These are phyloP conservation scores for Lipophrys pholis DNA, from an alignment of 2,113 vertebrate genomes.

Conservation along the genomic window DNA sequence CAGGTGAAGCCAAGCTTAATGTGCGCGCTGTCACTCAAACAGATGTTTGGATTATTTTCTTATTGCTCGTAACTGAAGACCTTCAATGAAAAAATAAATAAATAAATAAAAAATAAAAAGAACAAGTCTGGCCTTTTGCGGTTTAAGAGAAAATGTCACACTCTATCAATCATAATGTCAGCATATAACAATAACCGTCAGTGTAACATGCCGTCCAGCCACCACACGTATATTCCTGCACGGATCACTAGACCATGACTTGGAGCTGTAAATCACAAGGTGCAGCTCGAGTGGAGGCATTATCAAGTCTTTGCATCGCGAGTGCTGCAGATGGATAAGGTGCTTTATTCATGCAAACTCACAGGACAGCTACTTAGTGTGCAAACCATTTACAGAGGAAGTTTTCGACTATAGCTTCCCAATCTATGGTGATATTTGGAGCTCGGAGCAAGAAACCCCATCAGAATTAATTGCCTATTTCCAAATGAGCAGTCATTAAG, in stretches of 20 bases:
- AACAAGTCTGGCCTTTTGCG: conserved; percentile 3
- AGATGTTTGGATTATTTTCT: neutral
- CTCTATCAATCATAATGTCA: conserved; percentile 41
- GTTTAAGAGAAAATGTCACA: conserved; percentile 5
- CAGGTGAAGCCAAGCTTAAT: neutral
- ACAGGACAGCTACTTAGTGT: conserved; percentile 32
- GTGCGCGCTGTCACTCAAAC: neutral
- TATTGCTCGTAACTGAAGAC: neutral
- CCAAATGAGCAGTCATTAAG: conserved; percentile 55
- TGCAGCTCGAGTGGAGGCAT: conserved; percentile 39
- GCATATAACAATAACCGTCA: conserved; percentile 38
- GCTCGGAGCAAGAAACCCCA: conserved; percentile 31
- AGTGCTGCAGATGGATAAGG: conserved; percentile 45
- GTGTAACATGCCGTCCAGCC: conserved; percentile 15
- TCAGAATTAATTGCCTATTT: conserved; percentile 35
- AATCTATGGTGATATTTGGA: conserved; percentile 10
- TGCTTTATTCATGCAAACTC: conserved; percentile 34
- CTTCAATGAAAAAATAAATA: neutral
- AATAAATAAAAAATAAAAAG: neutral
- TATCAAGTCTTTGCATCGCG: conserved; percentile 44
- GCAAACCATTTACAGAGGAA: conserved; percentile 20
- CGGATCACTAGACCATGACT: conserved; percentile 24
- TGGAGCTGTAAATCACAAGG: conserved; percentile 52
- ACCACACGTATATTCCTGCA: conserved; percentile 21
- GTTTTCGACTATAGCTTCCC: conserved; percentile 30